Percentiles rank a stretch among this genome's conserved stretches.
phyloP scores from a whole-genome alignment of 2,113 vertebrate species.

The Semnornis frantzii region DNA sequence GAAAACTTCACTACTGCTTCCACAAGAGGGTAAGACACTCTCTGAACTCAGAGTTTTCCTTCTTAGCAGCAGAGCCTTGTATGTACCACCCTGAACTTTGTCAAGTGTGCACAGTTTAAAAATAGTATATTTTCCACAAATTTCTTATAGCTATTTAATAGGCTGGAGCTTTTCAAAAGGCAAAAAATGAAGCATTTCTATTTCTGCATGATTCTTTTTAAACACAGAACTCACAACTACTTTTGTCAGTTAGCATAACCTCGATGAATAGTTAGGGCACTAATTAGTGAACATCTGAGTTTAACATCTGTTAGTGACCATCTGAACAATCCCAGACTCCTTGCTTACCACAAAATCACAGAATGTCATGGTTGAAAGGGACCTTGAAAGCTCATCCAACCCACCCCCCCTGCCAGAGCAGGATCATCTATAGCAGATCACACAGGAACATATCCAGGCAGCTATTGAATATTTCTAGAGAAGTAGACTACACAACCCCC shows the following conservation, averaged over 20 bases:
- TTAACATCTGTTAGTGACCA: background rate
- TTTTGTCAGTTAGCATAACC: background rate
- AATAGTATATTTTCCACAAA: background rate
- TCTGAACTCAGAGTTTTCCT: background rate
- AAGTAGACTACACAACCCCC: too few relatives aligned
- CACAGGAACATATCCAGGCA: too few relatives aligned
- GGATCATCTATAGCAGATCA: too few relatives aligned
- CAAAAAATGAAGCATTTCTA: background rate
- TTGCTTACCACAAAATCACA: background rate
- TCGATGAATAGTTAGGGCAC: background rate
- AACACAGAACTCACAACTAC: background rate
- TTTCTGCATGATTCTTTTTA: background rate
- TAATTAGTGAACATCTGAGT: too few relatives aligned
- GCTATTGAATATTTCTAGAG: too few relatives aligned
- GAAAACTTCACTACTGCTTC: background rate
- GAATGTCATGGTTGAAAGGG: too few relatives aligned
- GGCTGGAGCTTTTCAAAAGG: background rate
- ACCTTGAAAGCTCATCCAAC: too few relatives aligned
- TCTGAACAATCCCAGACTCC: background rate
- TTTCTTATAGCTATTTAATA: background rate
- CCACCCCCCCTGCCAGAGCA: too few relatives aligned
- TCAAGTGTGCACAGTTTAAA: background rate
- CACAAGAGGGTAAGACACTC: background rate
- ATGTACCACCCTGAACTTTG: background rate
- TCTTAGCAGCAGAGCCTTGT: background rate